Evolutionary conservation across 1,140 invertebrate species (phyloP).

Genomic region (Cepaea nemoralis): DNA sequence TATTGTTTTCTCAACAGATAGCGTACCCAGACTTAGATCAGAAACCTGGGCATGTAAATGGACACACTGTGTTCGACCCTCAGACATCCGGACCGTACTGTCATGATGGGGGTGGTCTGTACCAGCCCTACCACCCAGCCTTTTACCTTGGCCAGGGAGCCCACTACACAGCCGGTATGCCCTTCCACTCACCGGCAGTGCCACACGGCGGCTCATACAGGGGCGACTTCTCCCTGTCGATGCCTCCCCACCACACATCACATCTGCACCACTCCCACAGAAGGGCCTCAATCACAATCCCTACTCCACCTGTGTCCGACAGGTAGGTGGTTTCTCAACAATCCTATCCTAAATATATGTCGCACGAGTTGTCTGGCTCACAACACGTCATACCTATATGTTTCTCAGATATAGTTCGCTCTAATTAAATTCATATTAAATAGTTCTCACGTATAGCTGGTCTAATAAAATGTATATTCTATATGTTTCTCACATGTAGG

Average conservation of each 20-base stretch:
- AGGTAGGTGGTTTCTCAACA: constrained; percentile 48
- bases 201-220: constrained; percentile 39
- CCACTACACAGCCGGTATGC: constrained; percentile 36
- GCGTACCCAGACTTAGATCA: constrained; percentile 43
- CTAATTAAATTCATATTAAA: too few species aligned
- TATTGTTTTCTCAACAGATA: constrained; percentile 47
- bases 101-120: constrained; percentile 41
- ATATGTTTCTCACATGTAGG: too few species aligned
- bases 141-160: constrained; percentile 56
- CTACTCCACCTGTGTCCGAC: constrained; percentile 59
- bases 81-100: constrained; percentile 19
- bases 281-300: constrained; percentile 62
- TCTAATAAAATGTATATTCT: too few species aligned
- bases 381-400: too few species aligned
- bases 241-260: constrained; percentile 51
- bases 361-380: too few species aligned
- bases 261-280: constrained; percentile 55
- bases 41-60: constrained; percentile 46
- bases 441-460: too few species aligned
- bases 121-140: constrained; percentile 50
- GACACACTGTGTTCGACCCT: constrained; percentile 39
- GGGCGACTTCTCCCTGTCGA: constrained; percentile 49
- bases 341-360: too few species aligned
- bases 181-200: constrained; percentile 44
- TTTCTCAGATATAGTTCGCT: too few species aligned